phyloP scores from a whole-genome alignment of 2,888 invertebrate species.

The Drosophila lutescens region DNA sequence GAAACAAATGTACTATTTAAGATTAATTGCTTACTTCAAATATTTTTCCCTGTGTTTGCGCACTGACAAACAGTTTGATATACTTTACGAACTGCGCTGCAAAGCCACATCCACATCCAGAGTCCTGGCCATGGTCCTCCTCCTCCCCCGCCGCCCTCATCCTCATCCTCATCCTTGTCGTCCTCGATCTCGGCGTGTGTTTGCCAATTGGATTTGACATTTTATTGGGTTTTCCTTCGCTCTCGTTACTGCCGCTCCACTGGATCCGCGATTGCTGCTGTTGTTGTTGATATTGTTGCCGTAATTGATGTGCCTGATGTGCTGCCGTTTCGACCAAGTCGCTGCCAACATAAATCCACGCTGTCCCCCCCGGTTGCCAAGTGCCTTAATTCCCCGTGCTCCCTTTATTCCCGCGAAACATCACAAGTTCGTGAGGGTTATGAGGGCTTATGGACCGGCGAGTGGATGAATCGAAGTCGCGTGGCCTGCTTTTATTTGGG shows the following conservation, averaged over 20 bases:
- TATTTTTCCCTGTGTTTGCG: background rate
- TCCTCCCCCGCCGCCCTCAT: background rate
- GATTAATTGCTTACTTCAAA: no score
- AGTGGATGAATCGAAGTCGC: constrained; percentile 57
- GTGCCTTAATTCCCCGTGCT: background rate
- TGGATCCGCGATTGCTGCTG: constrained; percentile 52
- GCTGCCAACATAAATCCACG: constrained; percentile 72
- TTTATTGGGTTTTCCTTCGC: constrained; percentile 77
- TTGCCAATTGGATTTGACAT: constrained; percentile 80
- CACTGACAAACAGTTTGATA: constrained; percentile 72
- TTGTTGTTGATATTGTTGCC: constrained; percentile 44
- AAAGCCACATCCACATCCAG: constrained; percentile 30
- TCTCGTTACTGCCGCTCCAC: constrained; percentile 74
- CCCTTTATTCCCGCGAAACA: background rate
- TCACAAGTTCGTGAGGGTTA: background rate
- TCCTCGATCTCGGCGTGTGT: constrained; percentile 58
- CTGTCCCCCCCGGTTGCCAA: background rate
- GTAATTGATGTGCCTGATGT: constrained; percentile 69
- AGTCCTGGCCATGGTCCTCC: constrained; percentile 25
- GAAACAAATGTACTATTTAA: no score
- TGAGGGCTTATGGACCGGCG: background rate
- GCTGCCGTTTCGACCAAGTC: constrained; percentile 52
- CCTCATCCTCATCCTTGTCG: constrained; percentile 7
- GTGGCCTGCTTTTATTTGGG: constrained; percentile 58
- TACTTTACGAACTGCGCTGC: constrained; percentile 64